Base-by-base conservation (phyloP, 2,888 invertebrate species). In the Drosophila koepferae region DNA sequence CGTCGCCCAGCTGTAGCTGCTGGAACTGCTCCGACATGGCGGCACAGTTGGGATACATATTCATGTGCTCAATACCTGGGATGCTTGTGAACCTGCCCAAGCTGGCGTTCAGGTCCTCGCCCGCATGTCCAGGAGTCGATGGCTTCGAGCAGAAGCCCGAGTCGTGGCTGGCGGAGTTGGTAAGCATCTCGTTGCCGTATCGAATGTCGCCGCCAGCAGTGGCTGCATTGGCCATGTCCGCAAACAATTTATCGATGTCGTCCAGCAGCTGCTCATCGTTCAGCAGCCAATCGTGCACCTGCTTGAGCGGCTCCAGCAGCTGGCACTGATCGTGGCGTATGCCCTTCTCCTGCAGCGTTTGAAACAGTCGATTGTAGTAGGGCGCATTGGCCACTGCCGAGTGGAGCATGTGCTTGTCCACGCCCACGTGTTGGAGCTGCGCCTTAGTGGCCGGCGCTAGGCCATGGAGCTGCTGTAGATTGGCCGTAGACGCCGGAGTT, bases 321-420 rank as follows among this genome's bases (percentile, higher is more conserved):
- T 94, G 94, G 81, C 95, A 95, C 80, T 94, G 93, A 5, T 92
- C 91, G 28, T 94, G 93, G 1, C 94, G 93, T 74, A 95, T 94
- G 72, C 94, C 94, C 62, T 94, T 93, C 46, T 94, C 94, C 51
- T 93, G 93, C 34, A 95, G 90, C 72, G 94, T 93, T 67, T 94
- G 94, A 66, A 95, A 93, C 6, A 95, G 91, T 77, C 94, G 94
- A 71, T 95, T 95, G 76, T 95, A 95, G 40, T 95, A 94, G 0
- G 94, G 94, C 0, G 94, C 94, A 86, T 95, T 95, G 82, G 94
- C 94, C 1, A 95, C 94, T 0, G 94, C 94, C 80, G 95, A 95
- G 80, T 95, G 95, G 34, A 95, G 58, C 77, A 94, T 93, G 64
- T 94, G 94, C 0, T 94, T 94, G 81, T 95, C 94, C 31, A 95